These are phyloP conservation scores for Limanda limanda DNA, from an alignment of 2,113 vertebrate species.

Conservation along the genomic window DNA sequence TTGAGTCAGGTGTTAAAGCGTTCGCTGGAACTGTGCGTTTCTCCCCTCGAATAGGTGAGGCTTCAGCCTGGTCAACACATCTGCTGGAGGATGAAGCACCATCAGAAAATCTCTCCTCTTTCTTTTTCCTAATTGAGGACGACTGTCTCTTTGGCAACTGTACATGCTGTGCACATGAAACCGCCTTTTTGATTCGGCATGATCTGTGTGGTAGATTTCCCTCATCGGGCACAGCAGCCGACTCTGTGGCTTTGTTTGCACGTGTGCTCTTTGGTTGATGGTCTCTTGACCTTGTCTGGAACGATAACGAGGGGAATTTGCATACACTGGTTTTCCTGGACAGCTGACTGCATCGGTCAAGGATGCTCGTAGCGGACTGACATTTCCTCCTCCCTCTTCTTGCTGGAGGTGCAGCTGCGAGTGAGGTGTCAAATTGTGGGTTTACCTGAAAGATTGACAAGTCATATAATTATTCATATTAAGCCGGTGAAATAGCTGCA, in stretches of 20 bases:
- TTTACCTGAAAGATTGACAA: slow-evolving; percentile 80
- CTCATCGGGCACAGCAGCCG: not conserved
- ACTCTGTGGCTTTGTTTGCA: slow-evolving; percentile 19
- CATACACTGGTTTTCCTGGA: slow-evolving; percentile 71
- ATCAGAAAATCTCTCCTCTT: not conserved
- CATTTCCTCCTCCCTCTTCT: slow-evolving; percentile 44
- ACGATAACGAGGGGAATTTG: slow-evolving; percentile 85
- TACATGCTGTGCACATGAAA: slow-evolving; percentile 9
- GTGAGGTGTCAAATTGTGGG: slow-evolving; percentile 85
- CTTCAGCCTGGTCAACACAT: slow-evolving; percentile 12
- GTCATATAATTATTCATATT: not conserved
- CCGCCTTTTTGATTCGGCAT: not conserved
- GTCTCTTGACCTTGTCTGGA: slow-evolving; percentile 66
- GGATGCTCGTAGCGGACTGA: slow-evolving; percentile 41
- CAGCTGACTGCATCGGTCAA: slow-evolving; percentile 57
- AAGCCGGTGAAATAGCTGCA: not conserved
- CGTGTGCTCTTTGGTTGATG: slow-evolving; percentile 12
- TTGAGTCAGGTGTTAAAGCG: slow-evolving; percentile 22
- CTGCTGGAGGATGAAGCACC: slow-evolving; percentile 1
- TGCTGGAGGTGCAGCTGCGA: slow-evolving; percentile 39
- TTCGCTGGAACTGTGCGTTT: slow-evolving; percentile 11
- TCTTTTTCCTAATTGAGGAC: slow-evolving; percentile 15
- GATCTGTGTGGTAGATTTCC: slow-evolving; percentile 25
- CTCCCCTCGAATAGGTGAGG: slow-evolving; percentile 1
- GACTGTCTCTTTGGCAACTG: slow-evolving; percentile 38